Conservation (phyloP, 2,113 vertebrate genomes). For the Trichechus manatus region DNA sequence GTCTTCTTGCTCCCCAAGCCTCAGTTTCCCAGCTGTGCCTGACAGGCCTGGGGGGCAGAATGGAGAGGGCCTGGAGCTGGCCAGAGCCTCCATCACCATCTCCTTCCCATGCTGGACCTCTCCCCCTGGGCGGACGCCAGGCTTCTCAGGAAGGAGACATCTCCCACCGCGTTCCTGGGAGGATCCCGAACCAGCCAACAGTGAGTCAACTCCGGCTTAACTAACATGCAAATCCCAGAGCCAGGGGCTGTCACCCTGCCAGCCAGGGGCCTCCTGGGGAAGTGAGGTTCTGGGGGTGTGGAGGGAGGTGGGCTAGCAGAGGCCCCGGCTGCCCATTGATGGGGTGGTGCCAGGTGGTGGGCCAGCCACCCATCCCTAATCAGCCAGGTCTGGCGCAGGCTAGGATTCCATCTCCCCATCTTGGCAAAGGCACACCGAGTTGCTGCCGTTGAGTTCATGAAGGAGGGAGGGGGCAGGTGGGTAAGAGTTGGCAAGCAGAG, state of each 20-base stretch:
- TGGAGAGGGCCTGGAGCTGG: accelerated
- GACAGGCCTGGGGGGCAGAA: background rate
- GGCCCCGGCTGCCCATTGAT: background rate
- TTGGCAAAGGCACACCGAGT: constrained; percentile 81
- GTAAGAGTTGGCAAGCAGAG: constrained; percentile 41
- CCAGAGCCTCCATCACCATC: background rate
- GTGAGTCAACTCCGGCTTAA: constrained; percentile 85
- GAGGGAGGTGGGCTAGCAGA: background rate
- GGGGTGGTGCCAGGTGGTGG: constrained; percentile 60
- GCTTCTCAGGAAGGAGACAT: constrained; percentile 75
- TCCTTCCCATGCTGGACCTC: background rate
- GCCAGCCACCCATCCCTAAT: constrained; percentile 66
- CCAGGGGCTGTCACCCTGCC: constrained; percentile 75
- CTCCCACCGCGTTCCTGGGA: constrained; percentile 71
- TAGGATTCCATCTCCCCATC: constrained; percentile 81
- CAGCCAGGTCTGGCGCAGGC: constrained; percentile 72
- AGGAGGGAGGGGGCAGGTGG: constrained; percentile 71
- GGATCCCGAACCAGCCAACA: constrained; percentile 80
- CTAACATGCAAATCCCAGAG: constrained; percentile 82
- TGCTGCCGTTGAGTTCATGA: constrained; percentile 78
- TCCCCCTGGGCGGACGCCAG: background rate
- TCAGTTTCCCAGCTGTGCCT: background rate
- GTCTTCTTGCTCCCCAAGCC: too few relatives aligned
- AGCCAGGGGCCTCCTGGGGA: background rate
- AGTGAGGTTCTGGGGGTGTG: background rate